A percentile compares a stretch with the other conserved stretches of the same genome.
Evolutionary conservation across 2,888 invertebrate genomes (phyloP).

Genomic region (Polydesmus complanatus): DNA sequence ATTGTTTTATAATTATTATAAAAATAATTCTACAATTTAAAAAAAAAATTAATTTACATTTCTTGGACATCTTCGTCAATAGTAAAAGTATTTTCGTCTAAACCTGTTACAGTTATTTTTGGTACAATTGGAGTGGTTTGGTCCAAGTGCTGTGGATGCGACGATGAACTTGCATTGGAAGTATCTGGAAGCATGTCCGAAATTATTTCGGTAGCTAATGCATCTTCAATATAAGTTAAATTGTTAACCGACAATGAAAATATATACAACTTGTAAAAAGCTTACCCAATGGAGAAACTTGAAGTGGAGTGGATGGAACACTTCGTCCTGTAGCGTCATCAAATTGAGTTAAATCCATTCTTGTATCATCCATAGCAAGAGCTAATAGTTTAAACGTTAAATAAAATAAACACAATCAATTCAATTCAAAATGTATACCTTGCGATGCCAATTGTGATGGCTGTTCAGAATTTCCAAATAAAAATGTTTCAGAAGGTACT

Average conservation of each 20-base stretch:
- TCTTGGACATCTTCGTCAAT: not conserved
- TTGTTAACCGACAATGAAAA: no score
- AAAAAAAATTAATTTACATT: not conserved
- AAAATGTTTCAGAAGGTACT: conserved; percentile 36
- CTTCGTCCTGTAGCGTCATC: conserved; percentile 50
- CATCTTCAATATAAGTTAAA: conserved; percentile 1
- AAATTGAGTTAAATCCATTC: conserved; percentile 52
- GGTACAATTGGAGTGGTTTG: not conserved
- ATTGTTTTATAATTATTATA: no score
- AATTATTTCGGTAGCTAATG: not conserved
- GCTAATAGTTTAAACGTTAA: conserved; percentile 13
- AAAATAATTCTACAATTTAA: not conserved
- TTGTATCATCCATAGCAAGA: conserved; percentile 52
- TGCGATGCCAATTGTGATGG: conserved; percentile 42
- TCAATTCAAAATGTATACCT: conserved; percentile 36
- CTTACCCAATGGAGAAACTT: conserved; percentile 43
- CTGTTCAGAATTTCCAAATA: conserved; percentile 34
- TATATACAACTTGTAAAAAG: no score
- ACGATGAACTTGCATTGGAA: not conserved
- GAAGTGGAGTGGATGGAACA: conserved; percentile 52
- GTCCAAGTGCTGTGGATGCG: not conserved
- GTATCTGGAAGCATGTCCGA: conserved; percentile 1
- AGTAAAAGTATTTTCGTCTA: not conserved
- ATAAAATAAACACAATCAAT: not conserved
- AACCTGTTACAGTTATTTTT: not conserved